These are phyloP conservation scores for Matsumyia berberina DNA, from an alignment of 2,888 invertebrate species.

Conservation along the genomic window DNA sequence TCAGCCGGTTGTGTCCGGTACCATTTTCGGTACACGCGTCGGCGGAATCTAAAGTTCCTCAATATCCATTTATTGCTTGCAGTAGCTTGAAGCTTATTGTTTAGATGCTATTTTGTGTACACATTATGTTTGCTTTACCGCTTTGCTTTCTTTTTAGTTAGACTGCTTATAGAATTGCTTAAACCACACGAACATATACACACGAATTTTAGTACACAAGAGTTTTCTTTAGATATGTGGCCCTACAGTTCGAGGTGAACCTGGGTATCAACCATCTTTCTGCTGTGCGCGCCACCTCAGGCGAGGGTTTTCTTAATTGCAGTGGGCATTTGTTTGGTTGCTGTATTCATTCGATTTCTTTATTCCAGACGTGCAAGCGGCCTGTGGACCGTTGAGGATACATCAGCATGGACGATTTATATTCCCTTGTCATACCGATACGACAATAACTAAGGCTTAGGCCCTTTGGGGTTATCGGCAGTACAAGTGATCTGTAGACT, in stretches of 20 bases:
- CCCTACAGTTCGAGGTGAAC: too few relatives aligned
- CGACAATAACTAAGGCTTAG: too few relatives aligned
- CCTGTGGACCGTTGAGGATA: too few relatives aligned
- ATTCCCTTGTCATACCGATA: too few relatives aligned
- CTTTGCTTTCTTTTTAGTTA: conserved; percentile 48
- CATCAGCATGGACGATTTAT: too few relatives aligned
- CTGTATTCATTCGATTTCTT: background rate
- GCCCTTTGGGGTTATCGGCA: too few relatives aligned
- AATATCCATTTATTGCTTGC: conserved; percentile 39
- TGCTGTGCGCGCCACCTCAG: too few relatives aligned
- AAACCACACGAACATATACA: conserved; percentile 26
- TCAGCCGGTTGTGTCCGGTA: conserved; percentile 38
- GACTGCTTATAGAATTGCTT: conserved; percentile 43
- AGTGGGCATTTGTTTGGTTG: background rate
- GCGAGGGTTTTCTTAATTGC: too few relatives aligned
- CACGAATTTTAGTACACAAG: conserved; percentile 5
- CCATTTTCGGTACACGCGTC: conserved; percentile 30
- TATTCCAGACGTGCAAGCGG: conserved; percentile 13
- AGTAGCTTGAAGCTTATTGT: conserved; percentile 34
- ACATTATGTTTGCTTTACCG: conserved; percentile 39
- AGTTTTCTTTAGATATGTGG: background rate
- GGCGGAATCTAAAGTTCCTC: background rate
- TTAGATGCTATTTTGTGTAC: background rate
- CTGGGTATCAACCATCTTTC: too few relatives aligned
- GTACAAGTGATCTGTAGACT: too few relatives aligned